Conservation (phyloP, 53 echinoderm and acorn worm species). For the Henricia sp. region DNA sequence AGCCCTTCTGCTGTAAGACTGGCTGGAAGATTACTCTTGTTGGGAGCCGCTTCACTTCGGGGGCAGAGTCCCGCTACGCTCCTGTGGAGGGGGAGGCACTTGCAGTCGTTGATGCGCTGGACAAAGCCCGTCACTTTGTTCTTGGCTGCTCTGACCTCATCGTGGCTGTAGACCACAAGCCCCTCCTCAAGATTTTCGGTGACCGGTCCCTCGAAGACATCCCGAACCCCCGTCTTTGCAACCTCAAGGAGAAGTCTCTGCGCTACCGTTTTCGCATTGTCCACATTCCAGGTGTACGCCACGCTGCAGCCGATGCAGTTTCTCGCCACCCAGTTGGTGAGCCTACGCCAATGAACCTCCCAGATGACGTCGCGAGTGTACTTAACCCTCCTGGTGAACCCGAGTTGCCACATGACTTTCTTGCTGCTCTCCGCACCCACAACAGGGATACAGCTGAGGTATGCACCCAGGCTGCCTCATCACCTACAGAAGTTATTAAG, state of each 20-base stretch:
- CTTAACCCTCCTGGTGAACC: too few relatives aligned
- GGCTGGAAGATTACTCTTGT: constrained; percentile 23
- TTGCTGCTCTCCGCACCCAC: too few relatives aligned
- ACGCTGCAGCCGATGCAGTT: too few relatives aligned
- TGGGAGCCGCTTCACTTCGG: constrained; percentile 30
- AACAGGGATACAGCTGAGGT: too few relatives aligned
- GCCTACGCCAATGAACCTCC: too few relatives aligned
- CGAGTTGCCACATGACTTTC: too few relatives aligned
- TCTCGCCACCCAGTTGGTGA: too few relatives aligned
- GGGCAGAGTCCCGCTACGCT: constrained; percentile 54
- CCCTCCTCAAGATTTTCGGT: constrained; percentile 37
- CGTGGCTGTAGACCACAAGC: constrained; percentile 59
- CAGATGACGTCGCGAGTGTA: too few relatives aligned
- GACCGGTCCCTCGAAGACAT: constrained; percentile 12
- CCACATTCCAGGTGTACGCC: too few relatives aligned
- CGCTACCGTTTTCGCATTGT: too few relatives aligned
- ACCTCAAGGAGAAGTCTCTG: too few relatives aligned
- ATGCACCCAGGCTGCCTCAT: not conserved
- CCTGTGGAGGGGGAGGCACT: constrained; percentile 60
- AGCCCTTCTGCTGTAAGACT: constrained; percentile 18
- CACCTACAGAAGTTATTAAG: too few relatives aligned
- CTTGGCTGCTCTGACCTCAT: constrained; percentile 56
- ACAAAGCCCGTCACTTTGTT: constrained; percentile 57
- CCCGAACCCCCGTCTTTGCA: not conserved
- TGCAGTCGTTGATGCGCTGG: constrained; percentile 50